Evolutionary conservation across 2,888 invertebrate genomes (phyloP), one percentile per base, ranked within the genome.

Genomic region (Xiphydria camelus): DNA sequence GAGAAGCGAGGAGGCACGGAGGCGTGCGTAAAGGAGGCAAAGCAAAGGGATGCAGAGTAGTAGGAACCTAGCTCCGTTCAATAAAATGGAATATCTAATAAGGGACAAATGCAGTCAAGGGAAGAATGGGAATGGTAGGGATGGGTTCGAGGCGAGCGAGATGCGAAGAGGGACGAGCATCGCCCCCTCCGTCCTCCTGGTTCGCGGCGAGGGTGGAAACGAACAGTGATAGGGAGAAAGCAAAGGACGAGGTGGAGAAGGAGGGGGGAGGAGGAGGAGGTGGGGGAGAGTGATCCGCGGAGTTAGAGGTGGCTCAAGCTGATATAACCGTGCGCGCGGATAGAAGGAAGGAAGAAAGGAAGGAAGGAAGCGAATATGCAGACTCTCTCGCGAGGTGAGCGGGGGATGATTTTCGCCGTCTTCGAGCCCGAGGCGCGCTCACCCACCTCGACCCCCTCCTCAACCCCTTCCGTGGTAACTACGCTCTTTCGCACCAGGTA

Each of bases 61-160:
- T 38, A 53, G 44, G 50, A 55, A 53, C 46, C 63, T 62, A 61
- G 57, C 53, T 56, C 54, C 55, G 60, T 61, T 67, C 66, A 64
- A 68, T 69, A 67, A 68, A 69, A 68, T 66, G 69, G 70, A 71
- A 71, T 70, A 70, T 71, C 67, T 68, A 68, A 70, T 70, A 69
- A 68, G 64, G 62, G 56, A 61, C 62, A 64, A 66, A 66, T 63
- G 64, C 57, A 65, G 62, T 60, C 55, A 59, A 58, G 57, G 55
- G 59, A 58, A 59, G 61, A 62, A 64, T 58, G 56, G 62, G 51
- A n/a, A n/a, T 45, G 51, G 45, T 46, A 47, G 43, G 40, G 53
- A 41, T n/a, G n/a, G n/a, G n/a, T n/a, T n/a, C n/a, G 32, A 36
- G 29, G 20, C 29, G 34, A 34, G 31, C 18, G 39, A 32, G 37